Base-by-base conservation (phyloP, 2,888 invertebrate genomes). In the Eurytoma californica region DNA sequence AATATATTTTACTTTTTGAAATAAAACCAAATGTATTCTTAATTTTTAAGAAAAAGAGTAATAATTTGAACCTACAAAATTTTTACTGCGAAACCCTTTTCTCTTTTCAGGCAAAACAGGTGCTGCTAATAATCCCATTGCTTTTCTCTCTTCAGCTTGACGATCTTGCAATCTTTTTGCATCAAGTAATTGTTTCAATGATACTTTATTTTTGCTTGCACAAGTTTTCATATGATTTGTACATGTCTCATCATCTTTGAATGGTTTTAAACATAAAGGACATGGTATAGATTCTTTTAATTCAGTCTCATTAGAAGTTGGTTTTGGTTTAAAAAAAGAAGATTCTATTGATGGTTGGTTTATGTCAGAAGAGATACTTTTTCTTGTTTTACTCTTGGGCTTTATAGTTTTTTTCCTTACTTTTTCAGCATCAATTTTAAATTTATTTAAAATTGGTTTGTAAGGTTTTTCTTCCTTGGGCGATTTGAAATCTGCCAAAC, bases 111-210 rank as follows among this genome's bases (percentile, higher is more conserved):
- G 85, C 60, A 87, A 47, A 18, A 84, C 28, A 49, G 89, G 89
- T 24, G 86, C 87, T n/a, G 84, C 82, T n/a, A 87, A 87, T 60
- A 91, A 84, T n/a, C 91, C 91, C 77, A 91, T 83, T 7, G 89
- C 88, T 61, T 84, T 83, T 79, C 91, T 86, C 82, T 91, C 91
- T 58, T 86, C 85, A 12, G 86, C 86, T 82, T 91, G 91, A 58
- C 88, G 89, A 73, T 90, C 86, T 81, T 91, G 91, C 49, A 91
- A 82, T 66, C 88, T 86, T 24, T 90, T 84, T 9, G 90, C 91
- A 79, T 88, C 86, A 58, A 91, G 82, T 51, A 91, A 83, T 76
- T 88, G 86, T 69, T 86, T 86, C 1, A 88, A 88, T 0, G 89
- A 86, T 47, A 91, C 77, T 51, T 90, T 90, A 82, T 91, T 86